A percentile compares a stretch with the other conserved stretches of the same genome.
Conservation (phyloP, 2,888 invertebrate genomes). For the Napeogenes inachia region DNA sequence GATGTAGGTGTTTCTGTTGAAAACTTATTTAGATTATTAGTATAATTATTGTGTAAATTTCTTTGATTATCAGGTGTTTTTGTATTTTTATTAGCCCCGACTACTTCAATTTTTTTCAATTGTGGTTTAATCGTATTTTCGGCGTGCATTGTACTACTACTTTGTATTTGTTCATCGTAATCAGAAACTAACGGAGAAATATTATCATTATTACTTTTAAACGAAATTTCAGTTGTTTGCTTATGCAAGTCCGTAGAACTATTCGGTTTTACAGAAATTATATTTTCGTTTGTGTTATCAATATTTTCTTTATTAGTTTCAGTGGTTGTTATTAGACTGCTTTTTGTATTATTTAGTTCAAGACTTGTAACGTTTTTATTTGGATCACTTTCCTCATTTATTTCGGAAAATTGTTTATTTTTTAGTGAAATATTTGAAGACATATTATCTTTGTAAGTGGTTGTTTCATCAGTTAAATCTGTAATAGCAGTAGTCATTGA, state of each 20-base stretch:
- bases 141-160: conserved; percentile 58
- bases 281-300: too few relatives aligned
- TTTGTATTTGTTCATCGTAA: conserved; percentile 52
- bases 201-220: conserved; percentile 25
- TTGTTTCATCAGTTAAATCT: conserved; percentile 32
- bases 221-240: conserved; percentile 17
- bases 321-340: not conserved
- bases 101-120: conserved; percentile 39
- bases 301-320: not conserved
- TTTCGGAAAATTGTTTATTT: not conserved
- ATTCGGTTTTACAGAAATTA: not conserved
- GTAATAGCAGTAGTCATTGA: conserved; percentile 39
- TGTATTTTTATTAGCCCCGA: conserved; percentile 56
- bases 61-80: conserved; percentile 69
- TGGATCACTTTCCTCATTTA: not conserved
- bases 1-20: conserved; percentile 5
- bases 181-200: conserved; percentile 41
- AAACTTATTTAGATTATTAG: conserved; percentile 27
- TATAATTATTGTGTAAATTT: conserved; percentile 60
- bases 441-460: conserved; percentile 17
- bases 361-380: not conserved
- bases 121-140: conserved; percentile 58
- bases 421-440: not conserved
- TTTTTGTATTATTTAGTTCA: too few relatives aligned
- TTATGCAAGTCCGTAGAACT: conserved; percentile 5